Percentiles rank a stretch among this genome's conserved stretches.
Conservation (phyloP, 2,888 invertebrate species). For the Asteroscopus sphinx region DNA sequence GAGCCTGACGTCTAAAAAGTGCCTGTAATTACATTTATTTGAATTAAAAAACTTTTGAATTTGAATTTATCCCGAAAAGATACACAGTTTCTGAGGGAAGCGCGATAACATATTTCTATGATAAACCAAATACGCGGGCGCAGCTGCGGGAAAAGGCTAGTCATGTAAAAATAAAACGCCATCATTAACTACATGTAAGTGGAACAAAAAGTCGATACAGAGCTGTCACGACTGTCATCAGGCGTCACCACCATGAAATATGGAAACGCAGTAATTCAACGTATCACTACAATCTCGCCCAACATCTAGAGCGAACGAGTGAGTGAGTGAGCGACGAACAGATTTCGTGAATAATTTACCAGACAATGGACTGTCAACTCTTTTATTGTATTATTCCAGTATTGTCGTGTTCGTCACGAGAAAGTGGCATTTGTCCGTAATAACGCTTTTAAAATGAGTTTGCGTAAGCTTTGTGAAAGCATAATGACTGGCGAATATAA, state of each 20-base stretch:
- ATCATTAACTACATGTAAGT: constrained; percentile 67
- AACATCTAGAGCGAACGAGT: constrained; percentile 73
- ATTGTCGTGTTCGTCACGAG: constrained; percentile 68
- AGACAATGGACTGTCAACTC: constrained; percentile 84
- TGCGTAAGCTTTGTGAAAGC: constrained; percentile 61
- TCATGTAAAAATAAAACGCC: too few relatives aligned
- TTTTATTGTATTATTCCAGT: constrained; percentile 75
- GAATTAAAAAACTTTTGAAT: too few relatives aligned
- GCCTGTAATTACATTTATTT: too few relatives aligned
- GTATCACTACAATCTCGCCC: constrained; percentile 81
- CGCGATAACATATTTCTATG: too few relatives aligned
- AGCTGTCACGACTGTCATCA: constrained; percentile 86
- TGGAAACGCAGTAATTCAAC: constrained; percentile 82
- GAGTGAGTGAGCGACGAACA: constrained; percentile 75
- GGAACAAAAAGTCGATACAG: constrained; percentile 67
- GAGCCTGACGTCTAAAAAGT: too few relatives aligned
- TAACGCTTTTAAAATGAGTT: constrained; percentile 64
- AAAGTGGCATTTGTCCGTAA: constrained; percentile 71
- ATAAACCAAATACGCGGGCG: too few relatives aligned
- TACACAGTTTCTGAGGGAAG: too few relatives aligned
- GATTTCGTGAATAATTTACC: constrained; percentile 87
- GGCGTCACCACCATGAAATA: constrained; percentile 77
- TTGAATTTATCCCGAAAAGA: too few relatives aligned
- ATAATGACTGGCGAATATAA: constrained; percentile 58
- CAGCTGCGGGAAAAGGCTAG: too few relatives aligned